A percentile compares a stretch with the other conserved stretches of the same genome.
Evolutionary conservation across 2,888 invertebrate species (phyloP).

Genomic region (Nomada ruficornis): DNA sequence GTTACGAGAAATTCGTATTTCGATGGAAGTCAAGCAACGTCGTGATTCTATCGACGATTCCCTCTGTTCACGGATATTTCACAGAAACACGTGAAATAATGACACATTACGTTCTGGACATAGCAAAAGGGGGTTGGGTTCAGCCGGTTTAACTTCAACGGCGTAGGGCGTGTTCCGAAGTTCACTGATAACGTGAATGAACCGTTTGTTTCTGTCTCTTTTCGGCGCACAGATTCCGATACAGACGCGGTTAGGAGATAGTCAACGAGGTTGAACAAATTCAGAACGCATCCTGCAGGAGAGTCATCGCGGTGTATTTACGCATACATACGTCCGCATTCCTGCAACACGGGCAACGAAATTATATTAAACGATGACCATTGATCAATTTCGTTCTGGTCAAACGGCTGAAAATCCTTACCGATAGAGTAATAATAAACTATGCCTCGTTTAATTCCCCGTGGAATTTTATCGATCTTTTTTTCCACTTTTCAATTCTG

Average conservation of each 20-base stretch:
- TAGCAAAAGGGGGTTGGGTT: constrained; percentile 62
- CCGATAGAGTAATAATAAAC: neutral
- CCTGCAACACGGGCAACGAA: constrained; percentile 24
- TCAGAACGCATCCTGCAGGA: constrained; percentile 28
- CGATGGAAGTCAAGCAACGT: constrained; percentile 6
- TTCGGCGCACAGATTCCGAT: neutral
- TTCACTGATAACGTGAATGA: constrained; percentile 43
- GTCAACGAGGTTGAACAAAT: constrained; percentile 27
- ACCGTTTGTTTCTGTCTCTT: constrained; percentile 5
- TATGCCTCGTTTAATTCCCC: neutral
- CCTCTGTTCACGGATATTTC: constrained; percentile 48
- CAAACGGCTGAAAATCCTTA: neutral
- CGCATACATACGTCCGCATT: constrained; percentile 29
- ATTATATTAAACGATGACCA: constrained; percentile 13
- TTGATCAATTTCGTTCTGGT: constrained; percentile 15
- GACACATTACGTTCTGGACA: constrained; percentile 72
- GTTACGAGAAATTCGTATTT: constrained; percentile 19
- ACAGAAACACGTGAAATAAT: constrained; percentile 69
- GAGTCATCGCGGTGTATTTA: constrained; percentile 31
- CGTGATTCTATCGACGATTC: constrained; percentile 7
- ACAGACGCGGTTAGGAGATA: neutral
- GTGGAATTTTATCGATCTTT: neutral
- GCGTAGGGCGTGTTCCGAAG: constrained; percentile 56
- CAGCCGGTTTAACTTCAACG: constrained; percentile 60
- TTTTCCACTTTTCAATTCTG: neutral